Conservation (phyloP, 2,797 vertebrate genomes). For the Macropus fuliginosus region DNA sequence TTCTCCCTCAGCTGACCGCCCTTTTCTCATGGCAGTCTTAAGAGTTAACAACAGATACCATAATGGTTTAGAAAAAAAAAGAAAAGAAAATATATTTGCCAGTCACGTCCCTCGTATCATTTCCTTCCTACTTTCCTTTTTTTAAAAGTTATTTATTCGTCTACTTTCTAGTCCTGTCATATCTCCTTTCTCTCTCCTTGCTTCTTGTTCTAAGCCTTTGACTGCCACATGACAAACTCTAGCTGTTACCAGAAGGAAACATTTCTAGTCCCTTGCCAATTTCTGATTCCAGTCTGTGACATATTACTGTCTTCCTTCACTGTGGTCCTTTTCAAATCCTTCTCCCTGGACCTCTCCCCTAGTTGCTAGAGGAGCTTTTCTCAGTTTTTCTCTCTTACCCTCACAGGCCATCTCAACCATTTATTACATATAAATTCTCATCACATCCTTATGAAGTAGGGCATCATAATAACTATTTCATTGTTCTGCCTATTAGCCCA, state of each 20-base stretch:
- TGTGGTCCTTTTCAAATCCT: background rate
- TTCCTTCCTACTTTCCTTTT: constrained; percentile 19
- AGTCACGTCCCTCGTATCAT: background rate
- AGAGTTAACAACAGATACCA: background rate
- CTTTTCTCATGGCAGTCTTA: background rate
- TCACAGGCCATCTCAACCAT: background rate
- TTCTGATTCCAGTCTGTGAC: background rate
- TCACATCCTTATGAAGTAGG: background rate
- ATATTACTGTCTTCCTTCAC: background rate
- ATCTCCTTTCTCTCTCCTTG: background rate
- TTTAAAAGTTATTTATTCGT: background rate
- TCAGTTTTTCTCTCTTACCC: background rate
- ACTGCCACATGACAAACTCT: background rate
- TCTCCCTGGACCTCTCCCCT: background rate
- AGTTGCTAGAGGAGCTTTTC: constrained; percentile 25
- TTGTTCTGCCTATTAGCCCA: background rate
- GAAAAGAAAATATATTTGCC: background rate
- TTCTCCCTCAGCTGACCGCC: background rate
- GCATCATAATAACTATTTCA: background rate
- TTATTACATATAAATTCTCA: background rate
- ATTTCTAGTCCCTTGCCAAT: background rate
- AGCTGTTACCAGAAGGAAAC: constrained; percentile 28
- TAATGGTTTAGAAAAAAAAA: background rate
- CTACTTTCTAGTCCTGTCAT: background rate
- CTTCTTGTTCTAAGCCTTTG: background rate